A percentile compares a stretch with the other conserved stretches of the same genome.
These are phyloP conservation scores for Pseudolaguvia tuberculata DNA, from an alignment of 2,113 vertebrate species.

Conservation along the genomic window DNA sequence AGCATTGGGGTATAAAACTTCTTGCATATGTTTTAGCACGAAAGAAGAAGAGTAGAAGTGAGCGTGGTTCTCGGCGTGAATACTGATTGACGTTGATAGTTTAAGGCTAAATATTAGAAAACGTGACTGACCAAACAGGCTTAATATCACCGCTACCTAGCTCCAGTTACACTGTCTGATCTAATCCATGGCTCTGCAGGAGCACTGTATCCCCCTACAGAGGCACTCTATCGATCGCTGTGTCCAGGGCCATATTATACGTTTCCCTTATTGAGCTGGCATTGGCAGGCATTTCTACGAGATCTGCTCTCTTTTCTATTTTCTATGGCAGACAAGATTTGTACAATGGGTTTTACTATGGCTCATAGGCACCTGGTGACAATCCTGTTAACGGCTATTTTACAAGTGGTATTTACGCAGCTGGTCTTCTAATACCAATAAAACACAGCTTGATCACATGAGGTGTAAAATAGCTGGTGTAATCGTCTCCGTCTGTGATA, in stretches of 20 bases:
- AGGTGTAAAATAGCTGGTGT: constrained; percentile 46
- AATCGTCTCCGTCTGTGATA: constrained; percentile 45
- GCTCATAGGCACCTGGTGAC: constrained; percentile 50
- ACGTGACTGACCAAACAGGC: constrained; percentile 52
- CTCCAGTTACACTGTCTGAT: constrained; percentile 52
- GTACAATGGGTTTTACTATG: constrained; percentile 45
- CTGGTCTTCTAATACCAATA: constrained; percentile 58
- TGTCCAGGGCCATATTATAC: constrained; percentile 65
- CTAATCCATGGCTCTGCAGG: constrained; percentile 47
- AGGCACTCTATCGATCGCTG: constrained; percentile 64
- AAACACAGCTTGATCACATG: constrained; percentile 56
- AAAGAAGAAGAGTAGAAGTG: constrained; percentile 14
- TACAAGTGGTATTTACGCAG: constrained; percentile 63
- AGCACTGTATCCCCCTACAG: constrained; percentile 57
- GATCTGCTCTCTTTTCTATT: constrained; percentile 37
- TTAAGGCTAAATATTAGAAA: constrained; percentile 42
- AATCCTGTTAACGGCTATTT: constrained; percentile 60
- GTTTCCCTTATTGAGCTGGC: constrained; percentile 51
- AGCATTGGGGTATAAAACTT: no score
- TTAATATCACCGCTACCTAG: constrained; percentile 37
- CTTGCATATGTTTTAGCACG: background rate
- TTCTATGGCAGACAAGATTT: constrained; percentile 61
- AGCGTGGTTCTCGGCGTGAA: constrained; percentile 17
- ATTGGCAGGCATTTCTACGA: constrained; percentile 50
- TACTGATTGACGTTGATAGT: constrained; percentile 10